Evolutionary conservation across 2,113 vertebrate species (phyloP).

Genomic region (Phycodurus eques): DNA sequence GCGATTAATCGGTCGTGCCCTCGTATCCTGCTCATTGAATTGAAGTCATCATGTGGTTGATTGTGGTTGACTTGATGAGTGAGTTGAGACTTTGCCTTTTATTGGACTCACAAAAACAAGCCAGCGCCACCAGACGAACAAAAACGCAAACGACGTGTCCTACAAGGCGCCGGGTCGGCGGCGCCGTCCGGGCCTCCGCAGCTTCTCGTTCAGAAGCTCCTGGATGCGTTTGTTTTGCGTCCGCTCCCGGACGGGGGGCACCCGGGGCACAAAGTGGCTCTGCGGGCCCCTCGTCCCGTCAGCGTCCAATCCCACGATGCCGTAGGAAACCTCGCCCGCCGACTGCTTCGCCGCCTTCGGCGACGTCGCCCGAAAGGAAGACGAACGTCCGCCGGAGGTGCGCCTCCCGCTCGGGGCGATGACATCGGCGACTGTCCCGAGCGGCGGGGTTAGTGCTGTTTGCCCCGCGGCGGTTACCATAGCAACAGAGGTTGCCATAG

Average conservation of each 20-base stretch:
- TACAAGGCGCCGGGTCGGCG: conserved; percentile 6
- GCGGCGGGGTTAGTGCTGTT: rapidly evolving
- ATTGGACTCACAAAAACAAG: not conserved
- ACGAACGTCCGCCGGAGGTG: not conserved
- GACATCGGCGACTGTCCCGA: conserved; percentile 4
- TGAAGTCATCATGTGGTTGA: not conserved
- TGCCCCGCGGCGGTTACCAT: not conserved
- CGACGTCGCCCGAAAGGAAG: conserved; percentile 20
- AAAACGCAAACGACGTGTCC: not conserved
- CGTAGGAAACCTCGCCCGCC: conserved; percentile 77
- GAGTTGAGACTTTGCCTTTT: conserved; percentile 1
- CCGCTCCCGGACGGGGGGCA: conserved; percentile 74
- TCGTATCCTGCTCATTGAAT: not conserved
- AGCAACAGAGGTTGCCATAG: conserved; percentile 1
- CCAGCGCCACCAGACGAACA: not conserved
- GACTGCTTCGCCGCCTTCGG: conserved; percentile 80
- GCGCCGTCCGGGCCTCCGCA: conserved; percentile 46
- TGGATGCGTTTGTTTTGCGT: conserved; percentile 93
- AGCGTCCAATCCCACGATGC: conserved; percentile 71
- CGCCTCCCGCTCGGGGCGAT: not conserved
- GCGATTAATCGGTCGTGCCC: too few relatives aligned
- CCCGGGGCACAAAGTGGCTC: conserved; percentile 78
- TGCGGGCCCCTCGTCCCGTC: conserved; percentile 61
- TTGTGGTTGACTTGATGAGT: not conserved
- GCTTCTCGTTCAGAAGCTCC: conserved; percentile 86